A percentile compares a stretch with the other conserved stretches of the same genome.
Conservation (phyloP, 35 echinoderm and acorn worm genomes). For the Eucidaris tribuloides region DNA sequence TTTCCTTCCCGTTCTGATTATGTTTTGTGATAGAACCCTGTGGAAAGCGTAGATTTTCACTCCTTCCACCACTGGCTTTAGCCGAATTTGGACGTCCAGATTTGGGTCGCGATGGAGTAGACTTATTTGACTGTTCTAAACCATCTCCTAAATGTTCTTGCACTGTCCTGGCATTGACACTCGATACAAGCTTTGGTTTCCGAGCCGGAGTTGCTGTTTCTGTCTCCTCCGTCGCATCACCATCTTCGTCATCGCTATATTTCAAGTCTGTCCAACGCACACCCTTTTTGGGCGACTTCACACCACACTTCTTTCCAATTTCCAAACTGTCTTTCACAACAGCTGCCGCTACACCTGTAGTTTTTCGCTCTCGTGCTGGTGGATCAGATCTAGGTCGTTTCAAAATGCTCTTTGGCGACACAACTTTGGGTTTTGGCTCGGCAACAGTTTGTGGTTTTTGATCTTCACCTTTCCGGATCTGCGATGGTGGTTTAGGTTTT, state of each 20-base stretch:
- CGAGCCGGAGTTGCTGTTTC: background rate
- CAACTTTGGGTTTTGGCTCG: background rate
- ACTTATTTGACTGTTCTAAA: background rate
- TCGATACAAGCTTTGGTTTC: slow-evolving; percentile 16
- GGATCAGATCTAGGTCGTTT: slow-evolving; percentile 28
- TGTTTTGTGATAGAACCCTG: background rate
- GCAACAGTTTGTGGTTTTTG: too few relatives aligned
- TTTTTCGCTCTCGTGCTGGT: background rate
- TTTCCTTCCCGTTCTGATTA: background rate
- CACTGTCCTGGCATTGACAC: slow-evolving; percentile 38
- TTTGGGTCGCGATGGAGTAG: slow-evolving; percentile 29
- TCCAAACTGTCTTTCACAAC: slow-evolving; percentile 88
- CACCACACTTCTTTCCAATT: slow-evolving; percentile 57
- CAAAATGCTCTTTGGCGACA: slow-evolving; percentile 65
- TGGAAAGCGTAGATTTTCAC: slow-evolving; percentile 9
- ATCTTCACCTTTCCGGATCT: too few relatives aligned
- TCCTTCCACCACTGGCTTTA: background rate
- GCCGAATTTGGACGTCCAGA: background rate
- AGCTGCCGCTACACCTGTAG: slow-evolving; percentile 34
- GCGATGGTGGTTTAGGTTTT: too few relatives aligned
- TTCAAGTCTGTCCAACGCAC: slow-evolving; percentile 86
- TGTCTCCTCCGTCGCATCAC: background rate
- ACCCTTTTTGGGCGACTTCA: slow-evolving; percentile 69
- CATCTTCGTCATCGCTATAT: slow-evolving; percentile 31
- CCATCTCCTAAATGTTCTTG: slow-evolving; percentile 41